Base-by-base conservation (phyloP, 2,797 vertebrate species). In the Tachyglossus aculeatus region DNA sequence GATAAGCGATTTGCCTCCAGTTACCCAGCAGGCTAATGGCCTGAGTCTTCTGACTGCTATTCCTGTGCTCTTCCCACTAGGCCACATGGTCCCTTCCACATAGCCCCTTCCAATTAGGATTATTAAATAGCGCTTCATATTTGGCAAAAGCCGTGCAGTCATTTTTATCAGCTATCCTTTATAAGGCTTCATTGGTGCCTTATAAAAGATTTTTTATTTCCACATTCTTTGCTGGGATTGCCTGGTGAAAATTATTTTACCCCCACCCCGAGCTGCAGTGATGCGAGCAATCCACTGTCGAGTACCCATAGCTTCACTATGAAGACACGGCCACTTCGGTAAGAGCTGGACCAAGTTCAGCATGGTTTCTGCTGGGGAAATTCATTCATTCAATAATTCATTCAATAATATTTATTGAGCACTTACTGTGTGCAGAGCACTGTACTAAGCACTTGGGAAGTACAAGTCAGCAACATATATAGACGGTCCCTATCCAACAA, bases 161-260 rank as follows among this genome's bases (percentile, higher is more conserved):
- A 63, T 67, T 64, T 69, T 63, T 50, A 72, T 53, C 55, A 33
- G 15, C 16, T n/a, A 34, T n/a, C n/a, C n/a, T n/a, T n/a, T n/a
- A n/a, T n/a, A n/a, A n/a, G n/a, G n/a, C n/a, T 65, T 40, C 24
- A 6, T 63, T n/a, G 32, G 19, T n/a, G 38, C 60, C 18, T 64
- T 51, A 18, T 56, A 48, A 61, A 21, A 67, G 29, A 9, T 9
- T 61, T 61, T 59, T 9, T 62, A 21, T 39, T 34, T 67, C 39
- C 13, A 33, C 15, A 48, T 44, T 62, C 4, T 65, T 67, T 67
- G 40, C 18, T 59, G 41, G 16, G 11, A 27, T 67, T 54, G 18
- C 12, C 65, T 27, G 55, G 21, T 65, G 31, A 60, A 45, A 67
- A 53, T 50, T 80, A 55, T 38, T 25, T 11, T 27, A 13, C 57